phyloP scores from a whole-genome alignment of 2,113 vertebrate genomes.

The Hippocampus abdominalis region DNA sequence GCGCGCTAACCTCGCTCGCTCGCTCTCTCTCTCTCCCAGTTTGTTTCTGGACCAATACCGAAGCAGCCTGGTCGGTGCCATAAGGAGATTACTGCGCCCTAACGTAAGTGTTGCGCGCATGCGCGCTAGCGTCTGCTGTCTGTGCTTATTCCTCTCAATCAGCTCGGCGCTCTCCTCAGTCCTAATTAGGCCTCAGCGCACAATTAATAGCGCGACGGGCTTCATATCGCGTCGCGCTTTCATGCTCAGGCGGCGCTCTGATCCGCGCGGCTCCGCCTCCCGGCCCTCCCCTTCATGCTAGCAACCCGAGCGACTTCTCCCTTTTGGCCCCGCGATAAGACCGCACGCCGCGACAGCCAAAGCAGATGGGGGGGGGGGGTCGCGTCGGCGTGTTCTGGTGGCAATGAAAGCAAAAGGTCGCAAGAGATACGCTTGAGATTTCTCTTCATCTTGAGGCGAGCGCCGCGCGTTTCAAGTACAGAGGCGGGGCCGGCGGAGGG shows the following conservation, averaged over 20 bases:
- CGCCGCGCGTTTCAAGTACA: slow-evolving; percentile 56
- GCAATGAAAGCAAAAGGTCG: slow-evolving; percentile 71
- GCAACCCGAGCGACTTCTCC: slow-evolving; percentile 85
- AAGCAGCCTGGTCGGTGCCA: slow-evolving; percentile 94
- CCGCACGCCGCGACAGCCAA: slow-evolving; percentile 83
- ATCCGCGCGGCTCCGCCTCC: slow-evolving; percentile 80
- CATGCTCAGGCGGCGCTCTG: slow-evolving; percentile 95
- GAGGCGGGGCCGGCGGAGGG: slow-evolving; percentile 47
- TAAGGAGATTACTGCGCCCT: slow-evolving; percentile 96
- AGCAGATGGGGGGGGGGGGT: slow-evolving; percentile 75
- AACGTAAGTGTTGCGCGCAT: slow-evolving; percentile 81
- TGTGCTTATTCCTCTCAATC: slow-evolving; percentile 39
- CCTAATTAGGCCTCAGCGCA: slow-evolving; percentile 91
- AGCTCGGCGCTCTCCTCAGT: slow-evolving; percentile 73
- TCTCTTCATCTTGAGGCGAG: slow-evolving; percentile 82
- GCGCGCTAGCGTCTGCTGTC: slow-evolving; percentile 27
- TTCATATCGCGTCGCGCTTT: slow-evolving; percentile 99
- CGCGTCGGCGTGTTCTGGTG: not conserved
- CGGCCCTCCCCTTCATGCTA: slow-evolving; percentile 82
- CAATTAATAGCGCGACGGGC: slow-evolving; percentile 93
- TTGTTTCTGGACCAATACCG: slow-evolving; percentile 98
- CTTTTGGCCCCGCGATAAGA: slow-evolving; percentile 91
- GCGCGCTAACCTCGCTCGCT: slow-evolving; percentile 65
- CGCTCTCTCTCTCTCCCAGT: slow-evolving; percentile 68
- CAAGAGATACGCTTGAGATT: slow-evolving; percentile 89